Conservation (phyloP, 1,140 invertebrate species). For the Drosophila tsacasi region DNA sequence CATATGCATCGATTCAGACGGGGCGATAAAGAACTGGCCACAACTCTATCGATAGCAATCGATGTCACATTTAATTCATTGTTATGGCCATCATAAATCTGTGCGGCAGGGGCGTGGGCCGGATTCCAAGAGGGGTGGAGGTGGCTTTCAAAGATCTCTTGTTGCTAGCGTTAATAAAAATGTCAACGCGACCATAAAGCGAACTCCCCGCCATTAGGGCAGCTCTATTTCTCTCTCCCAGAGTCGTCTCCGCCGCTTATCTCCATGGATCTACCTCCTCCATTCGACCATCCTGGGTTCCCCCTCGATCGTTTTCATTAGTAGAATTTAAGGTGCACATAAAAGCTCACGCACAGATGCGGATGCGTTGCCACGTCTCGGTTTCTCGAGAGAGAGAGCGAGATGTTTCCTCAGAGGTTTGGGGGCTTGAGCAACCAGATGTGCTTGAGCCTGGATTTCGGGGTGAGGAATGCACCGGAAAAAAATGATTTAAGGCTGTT, state of each 20-base stretch:
- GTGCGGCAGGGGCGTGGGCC: conserved; percentile 28
- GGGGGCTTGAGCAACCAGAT: conserved; percentile 21
- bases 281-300: neutral
- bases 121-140: neutral
- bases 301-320: conserved; percentile 53
- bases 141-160: neutral
- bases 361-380: conserved; percentile 43
- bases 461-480: neutral
- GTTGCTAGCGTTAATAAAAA: conserved; percentile 74
- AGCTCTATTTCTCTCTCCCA: conserved; percentile 21
- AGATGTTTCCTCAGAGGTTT: neutral
- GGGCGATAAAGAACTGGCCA: conserved; percentile 65
- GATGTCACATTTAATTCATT: conserved; percentile 84
- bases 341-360: conserved; percentile 57
- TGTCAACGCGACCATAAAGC: conserved; percentile 79
- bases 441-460: conserved; percentile 3
- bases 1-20: conserved; percentile 64
- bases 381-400: conserved; percentile 27
- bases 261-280: conserved; percentile 13
- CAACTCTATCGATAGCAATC: conserved; percentile 80
- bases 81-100: conserved; percentile 82
- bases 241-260: neutral
- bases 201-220: conserved; percentile 63
- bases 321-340: conserved; percentile 72
- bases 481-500: neutral